Base-by-base conservation (phyloP, 2,113 vertebrate genomes). In the Laticauda laticaudata region DNA sequence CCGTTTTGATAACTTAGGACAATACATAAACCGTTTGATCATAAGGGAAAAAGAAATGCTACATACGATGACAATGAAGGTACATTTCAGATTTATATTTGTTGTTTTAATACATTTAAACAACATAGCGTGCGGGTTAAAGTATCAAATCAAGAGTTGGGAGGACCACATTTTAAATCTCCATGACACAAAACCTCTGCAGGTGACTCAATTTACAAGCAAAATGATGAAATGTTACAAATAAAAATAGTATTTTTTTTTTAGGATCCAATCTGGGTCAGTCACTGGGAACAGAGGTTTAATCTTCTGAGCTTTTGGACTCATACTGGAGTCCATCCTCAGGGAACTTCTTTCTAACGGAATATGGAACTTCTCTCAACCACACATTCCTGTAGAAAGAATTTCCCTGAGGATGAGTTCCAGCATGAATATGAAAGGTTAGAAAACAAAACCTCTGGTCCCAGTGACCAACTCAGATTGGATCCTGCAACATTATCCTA, bases 21-120 rank as follows among this genome's bases (percentile, higher is more conserved):
- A 59, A 34, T 64, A 89, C 91, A 90, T 89, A 23, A 96, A 88
- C 2, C 0, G 12, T 89, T 91, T 87, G 89, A 39, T 53, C 45
- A 88, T 2, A 75, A 1, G 4, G 3, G 51, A 59, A 94, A 88
- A 95, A 1, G 91, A 29, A 11, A 26, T 61, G 15, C 4, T 34
- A 43, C 14, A 85, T 12, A 0, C 0, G 0, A 91, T 86, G 61
- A 57, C 0, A 56, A 54, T 91, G 3, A 88, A 9, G 3, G 26
- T 34, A 34, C 39, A 39, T 43, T 85, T 26, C 21, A 43, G 14
- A 56, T 85, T 56, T 81, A 59, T 86, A n/a, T 61, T 61, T 53
- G 90, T 43, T 59, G 55, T 59, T 59, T 48, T n/a, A 48, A 91
- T 86, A 6, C 15, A 54, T 15, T 51, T 26, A 92, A 54, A 4